phyloP scores from a whole-genome alignment of 2,113 vertebrate species.

The Pedionomus torquatus region DNA sequence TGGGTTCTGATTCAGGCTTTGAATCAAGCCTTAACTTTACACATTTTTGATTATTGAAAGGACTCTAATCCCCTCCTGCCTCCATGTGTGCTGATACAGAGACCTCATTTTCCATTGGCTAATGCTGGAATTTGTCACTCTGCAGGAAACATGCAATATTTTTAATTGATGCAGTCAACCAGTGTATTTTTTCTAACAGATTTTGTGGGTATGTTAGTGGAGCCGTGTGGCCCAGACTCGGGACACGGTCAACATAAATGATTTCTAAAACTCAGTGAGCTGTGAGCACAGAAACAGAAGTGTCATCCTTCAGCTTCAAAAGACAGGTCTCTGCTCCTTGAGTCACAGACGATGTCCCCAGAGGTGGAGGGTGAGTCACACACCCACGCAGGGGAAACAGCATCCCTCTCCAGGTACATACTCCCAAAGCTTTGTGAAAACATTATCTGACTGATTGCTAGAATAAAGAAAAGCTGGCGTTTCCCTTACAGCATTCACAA shows the following conservation, averaged over 20 bases:
- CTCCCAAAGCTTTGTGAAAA: background rate
- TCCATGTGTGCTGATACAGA: slow-evolving; percentile 37
- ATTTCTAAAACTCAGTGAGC: background rate
- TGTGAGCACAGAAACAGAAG: background rate
- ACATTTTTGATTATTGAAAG: slow-evolving; percentile 52
- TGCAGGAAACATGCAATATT: background rate
- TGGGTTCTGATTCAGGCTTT: slow-evolving; percentile 29
- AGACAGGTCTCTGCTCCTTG: background rate
- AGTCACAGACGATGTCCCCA: background rate
- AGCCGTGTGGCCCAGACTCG: background rate
- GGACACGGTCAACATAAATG: background rate
- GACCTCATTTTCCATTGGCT: background rate
- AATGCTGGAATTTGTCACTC: background rate
- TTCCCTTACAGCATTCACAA: background rate
- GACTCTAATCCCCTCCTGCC: slow-evolving; percentile 36
- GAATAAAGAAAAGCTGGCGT: background rate
- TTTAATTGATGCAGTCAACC: background rate
- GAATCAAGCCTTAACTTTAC: slow-evolving; percentile 31
- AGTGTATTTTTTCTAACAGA: background rate
- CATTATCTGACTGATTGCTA: background rate
- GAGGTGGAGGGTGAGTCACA: background rate
- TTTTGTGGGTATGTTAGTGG: background rate
- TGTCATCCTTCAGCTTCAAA: background rate
- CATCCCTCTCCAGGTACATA: background rate
- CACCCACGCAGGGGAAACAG: background rate